A percentile compares a stretch with the other conserved stretches of the same genome.
phyloP scores from a whole-genome alignment of 2,797 vertebrate genomes.

The Gambelia wislizenii region DNA sequence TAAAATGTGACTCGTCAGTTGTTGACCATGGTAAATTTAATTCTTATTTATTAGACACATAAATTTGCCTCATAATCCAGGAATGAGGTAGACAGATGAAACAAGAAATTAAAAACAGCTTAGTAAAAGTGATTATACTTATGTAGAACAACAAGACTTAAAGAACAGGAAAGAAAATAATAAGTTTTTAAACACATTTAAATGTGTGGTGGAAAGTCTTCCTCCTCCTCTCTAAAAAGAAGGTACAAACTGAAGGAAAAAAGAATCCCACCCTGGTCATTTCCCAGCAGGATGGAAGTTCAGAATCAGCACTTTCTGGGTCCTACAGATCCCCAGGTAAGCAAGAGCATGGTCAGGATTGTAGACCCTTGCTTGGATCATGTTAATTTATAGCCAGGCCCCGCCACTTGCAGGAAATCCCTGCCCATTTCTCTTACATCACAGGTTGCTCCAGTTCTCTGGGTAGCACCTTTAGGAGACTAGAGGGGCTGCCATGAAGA shows the following conservation, averaged over 20 bases:
- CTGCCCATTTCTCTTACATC: too few species aligned
- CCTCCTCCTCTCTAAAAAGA: not conserved
- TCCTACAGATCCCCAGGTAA: not conserved
- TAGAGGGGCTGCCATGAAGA: too few species aligned
- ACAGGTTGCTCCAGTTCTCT: too few species aligned
- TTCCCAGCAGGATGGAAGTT: not conserved
- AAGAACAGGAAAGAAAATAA: not conserved
- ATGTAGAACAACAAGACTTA: not conserved
- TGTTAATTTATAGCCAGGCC: not conserved
- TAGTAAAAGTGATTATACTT: not conserved
- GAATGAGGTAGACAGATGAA: not conserved
- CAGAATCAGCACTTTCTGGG: not conserved
- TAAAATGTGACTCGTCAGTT: slow-evolving; percentile 59
- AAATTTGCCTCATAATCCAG: not conserved
- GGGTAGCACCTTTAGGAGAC: too few species aligned
- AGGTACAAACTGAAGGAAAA: not conserved
- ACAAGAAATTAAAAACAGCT: not conserved
- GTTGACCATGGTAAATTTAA: not conserved
- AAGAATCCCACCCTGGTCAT: not conserved
- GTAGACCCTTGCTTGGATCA: not conserved
- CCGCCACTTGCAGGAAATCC: too few species aligned
- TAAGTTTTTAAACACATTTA: not conserved
- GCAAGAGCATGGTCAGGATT: not conserved
- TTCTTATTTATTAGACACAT: not conserved
- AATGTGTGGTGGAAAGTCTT: not conserved